Base-by-base conservation (phyloP, 2,113 vertebrate genomes). In the Clupea harengus region DNA sequence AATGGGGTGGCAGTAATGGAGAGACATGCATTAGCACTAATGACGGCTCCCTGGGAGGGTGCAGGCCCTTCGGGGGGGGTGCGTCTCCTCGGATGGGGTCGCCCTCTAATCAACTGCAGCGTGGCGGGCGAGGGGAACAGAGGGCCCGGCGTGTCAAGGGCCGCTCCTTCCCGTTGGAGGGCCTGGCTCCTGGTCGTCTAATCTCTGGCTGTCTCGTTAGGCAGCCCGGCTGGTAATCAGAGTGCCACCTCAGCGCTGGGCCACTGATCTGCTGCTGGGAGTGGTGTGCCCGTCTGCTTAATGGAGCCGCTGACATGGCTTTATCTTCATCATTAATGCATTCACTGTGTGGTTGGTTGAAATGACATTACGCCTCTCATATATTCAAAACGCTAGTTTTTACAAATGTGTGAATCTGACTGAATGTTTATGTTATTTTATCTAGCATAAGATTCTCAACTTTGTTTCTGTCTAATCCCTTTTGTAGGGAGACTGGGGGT, bases 1-100 rank as follows among this genome's bases (percentile, higher is more conserved):
- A 28, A 10, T 18, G 13, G 54, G 45, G 86, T 46, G 5, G 81
- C 88, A 88, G 89, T 91, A 89, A 92, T 90, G 88, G 28, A 85
- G 88, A 90, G 86, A 89, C 91, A 91, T 88, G 90, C 85, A 90
- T 91, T 91, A 92, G 92, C 92, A 89, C 89, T 89, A 91, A 93
- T 91, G 90, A 92, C 86, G 88, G 84, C 85, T 86, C 85, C 81
- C 47, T 9, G 57, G 88, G 83, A 87, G 50, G 86, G 89, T 75
- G 86, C 84, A 88, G 88, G 85, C 84, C 88, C 64, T 72, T 90
- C 90, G 87, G 90, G 89, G 39, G 39, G 91, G 89, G 91, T 91
- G 89, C 90, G 90, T 90, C 91, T 90, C 91, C 89, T 91, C 84
- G 86, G 82, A 85, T 49, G 54, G 91, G 89, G 89, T 91, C 32